A percentile compares a stretch with the other conserved stretches of the same genome.
Conservation (phyloP, 2,888 invertebrate species). For the Azorinus chamasolen region DNA sequence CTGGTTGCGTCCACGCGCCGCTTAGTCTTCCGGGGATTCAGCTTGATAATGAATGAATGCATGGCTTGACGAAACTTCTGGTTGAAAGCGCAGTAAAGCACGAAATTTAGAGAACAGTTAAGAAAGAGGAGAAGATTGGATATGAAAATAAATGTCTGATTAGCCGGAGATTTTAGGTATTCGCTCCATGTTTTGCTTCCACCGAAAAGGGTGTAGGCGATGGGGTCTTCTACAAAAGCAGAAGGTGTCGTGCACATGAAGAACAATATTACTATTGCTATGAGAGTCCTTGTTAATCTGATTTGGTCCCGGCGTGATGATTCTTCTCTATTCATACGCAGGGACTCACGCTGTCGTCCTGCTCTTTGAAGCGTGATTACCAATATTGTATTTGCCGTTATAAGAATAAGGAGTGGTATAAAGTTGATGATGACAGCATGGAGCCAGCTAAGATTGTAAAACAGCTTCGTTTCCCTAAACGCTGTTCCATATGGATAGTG, state of each 20-base stretch:
- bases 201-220: conserved; percentile 73
- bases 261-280: conserved; percentile 79
- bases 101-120: conserved; percentile 82
- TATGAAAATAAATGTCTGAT: conserved; percentile 57
- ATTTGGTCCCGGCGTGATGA: conserved; percentile 76
- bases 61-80: conserved; percentile 69
- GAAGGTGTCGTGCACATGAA: conserved; percentile 80
- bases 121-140: conserved; percentile 79
- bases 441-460: conserved; percentile 71
- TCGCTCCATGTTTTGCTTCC: conserved; percentile 38
- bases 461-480: conserved; percentile 64
- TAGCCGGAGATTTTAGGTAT: conserved; percentile 65
- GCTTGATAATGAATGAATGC: not conserved
- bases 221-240: conserved; percentile 77
- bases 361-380: conserved; percentile 73
- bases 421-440: conserved; percentile 75
- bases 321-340: conserved; percentile 66
- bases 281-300: conserved; percentile 80
- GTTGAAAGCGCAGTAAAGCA: conserved; percentile 83
- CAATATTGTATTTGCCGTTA: conserved; percentile 73
- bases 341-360: conserved; percentile 57
- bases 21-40: too few species aligned
- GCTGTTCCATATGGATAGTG: conserved; percentile 53
- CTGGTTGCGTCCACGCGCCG: too few species aligned
- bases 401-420: conserved; percentile 75